These are phyloP conservation scores for Noctuana brunneofusca DNA, from an alignment of 2,888 invertebrate genomes.

Conservation along the genomic window DNA sequence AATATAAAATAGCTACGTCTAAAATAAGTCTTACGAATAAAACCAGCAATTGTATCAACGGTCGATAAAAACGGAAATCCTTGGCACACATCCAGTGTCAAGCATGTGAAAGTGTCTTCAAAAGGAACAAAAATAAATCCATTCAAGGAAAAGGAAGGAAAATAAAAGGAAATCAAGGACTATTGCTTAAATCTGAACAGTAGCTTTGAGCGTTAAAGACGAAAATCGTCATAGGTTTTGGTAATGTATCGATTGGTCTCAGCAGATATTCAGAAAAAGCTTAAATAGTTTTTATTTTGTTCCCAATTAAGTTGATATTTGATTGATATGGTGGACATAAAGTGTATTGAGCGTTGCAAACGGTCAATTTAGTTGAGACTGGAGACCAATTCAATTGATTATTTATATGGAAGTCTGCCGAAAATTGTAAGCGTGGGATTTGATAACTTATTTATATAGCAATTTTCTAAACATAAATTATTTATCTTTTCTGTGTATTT, in stretches of 20 bases:
- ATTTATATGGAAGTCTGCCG: slow-evolving; percentile 45
- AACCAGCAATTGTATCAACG: slow-evolving; percentile 43
- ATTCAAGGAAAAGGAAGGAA: slow-evolving; percentile 67
- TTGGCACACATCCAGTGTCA: slow-evolving; percentile 66
- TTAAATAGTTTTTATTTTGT: slow-evolving; percentile 13
- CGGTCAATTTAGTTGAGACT: slow-evolving; percentile 68
- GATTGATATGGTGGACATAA: slow-evolving; percentile 11
- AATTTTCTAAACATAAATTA: neutral
- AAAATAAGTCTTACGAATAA: slow-evolving; percentile 30
- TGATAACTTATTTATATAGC: slow-evolving; percentile 18
- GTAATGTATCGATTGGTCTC: slow-evolving; percentile 13
- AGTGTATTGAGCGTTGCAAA: slow-evolving; percentile 38
- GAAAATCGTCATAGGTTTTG: slow-evolving; percentile 14
- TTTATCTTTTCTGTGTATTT: neutral
- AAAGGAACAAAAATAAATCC: slow-evolving; percentile 73
- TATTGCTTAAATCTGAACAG: slow-evolving; percentile 13
- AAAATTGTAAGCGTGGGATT: slow-evolving; percentile 45
- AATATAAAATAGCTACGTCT: too few relatives aligned
- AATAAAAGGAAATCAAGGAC: slow-evolving; percentile 53
- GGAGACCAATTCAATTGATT: slow-evolving; percentile 58
- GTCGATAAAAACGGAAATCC: slow-evolving; percentile 60
- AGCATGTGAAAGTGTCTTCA: slow-evolving; percentile 66
- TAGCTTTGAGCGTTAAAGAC: slow-evolving; percentile 16
- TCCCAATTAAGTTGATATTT: slow-evolving; percentile 13
- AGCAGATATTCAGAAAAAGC: neutral